These are phyloP conservation scores for Notarius lentiginosus DNA, from an alignment of 2,113 vertebrate genomes.

Conservation along the genomic window DNA sequence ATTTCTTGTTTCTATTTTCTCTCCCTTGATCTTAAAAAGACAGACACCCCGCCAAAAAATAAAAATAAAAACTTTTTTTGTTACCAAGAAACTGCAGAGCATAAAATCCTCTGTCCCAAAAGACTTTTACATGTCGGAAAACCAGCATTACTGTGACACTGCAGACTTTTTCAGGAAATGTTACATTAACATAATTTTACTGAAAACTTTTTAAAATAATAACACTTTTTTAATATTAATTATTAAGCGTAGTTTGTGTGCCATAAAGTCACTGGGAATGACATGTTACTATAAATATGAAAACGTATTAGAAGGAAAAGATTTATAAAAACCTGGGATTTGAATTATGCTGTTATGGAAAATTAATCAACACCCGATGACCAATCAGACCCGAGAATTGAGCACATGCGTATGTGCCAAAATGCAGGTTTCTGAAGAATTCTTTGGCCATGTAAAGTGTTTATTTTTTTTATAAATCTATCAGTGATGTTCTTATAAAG, in stretches of 20 bases:
- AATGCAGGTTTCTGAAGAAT: not conserved
- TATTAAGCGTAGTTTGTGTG: not conserved
- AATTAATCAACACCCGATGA: not conserved
- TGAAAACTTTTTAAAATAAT: not conserved
- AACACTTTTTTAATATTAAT: not conserved
- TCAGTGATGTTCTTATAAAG: no score
- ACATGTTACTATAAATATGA: not conserved
- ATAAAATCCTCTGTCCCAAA: not conserved
- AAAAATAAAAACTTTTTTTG: no score
- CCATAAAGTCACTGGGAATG: not conserved
- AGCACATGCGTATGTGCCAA: no score
- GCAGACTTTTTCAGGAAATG: not conserved
- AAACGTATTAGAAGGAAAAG: not conserved
- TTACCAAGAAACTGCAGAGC: no score
- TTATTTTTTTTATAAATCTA: no score
- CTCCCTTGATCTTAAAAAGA: no score
- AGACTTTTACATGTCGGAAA: not conserved
- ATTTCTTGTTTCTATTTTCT: no score
- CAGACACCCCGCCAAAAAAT: no score
- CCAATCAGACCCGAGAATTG: not conserved
- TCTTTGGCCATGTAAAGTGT: not conserved
- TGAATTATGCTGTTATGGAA: not conserved
- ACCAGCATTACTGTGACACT: not conserved
- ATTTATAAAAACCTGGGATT: not conserved
- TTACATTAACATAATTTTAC: not conserved